Evolutionary conservation across 2,797 vertebrate species (phyloP).

Genomic region (Aselliscus stoliczkanus): DNA sequence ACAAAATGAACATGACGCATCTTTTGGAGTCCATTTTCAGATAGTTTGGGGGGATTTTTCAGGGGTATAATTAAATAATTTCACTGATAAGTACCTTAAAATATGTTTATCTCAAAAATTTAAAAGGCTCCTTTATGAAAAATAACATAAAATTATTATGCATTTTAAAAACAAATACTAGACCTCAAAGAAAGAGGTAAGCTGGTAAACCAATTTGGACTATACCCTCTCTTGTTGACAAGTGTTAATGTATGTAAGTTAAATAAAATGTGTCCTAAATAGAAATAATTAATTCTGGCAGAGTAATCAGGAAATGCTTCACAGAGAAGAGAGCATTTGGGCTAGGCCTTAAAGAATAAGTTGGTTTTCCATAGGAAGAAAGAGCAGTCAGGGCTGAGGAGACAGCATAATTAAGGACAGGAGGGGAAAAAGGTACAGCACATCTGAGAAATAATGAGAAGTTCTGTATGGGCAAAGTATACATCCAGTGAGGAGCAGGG

Average conservation of each 20-base stretch:
- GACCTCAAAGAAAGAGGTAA: not conserved
- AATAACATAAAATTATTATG: not conserved
- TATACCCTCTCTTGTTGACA: not conserved
- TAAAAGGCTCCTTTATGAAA: not conserved
- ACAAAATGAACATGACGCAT: not conserved
- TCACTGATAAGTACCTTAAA: conserved; percentile 2
- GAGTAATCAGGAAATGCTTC: not conserved
- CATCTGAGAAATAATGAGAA: not conserved
- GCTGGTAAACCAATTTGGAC: not conserved
- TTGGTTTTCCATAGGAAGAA: not conserved
- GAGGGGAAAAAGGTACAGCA: not conserved
- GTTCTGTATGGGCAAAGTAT: not conserved
- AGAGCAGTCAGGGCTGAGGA: not conserved
- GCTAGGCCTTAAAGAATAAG: not conserved
- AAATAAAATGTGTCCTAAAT: conserved; percentile 27
- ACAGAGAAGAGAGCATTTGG: not conserved
- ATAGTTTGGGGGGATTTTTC: not conserved
- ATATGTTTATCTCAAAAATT: not conserved
- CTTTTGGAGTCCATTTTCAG: conserved; percentile 2
- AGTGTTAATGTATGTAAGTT: conserved; percentile 3
- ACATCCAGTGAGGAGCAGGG: not conserved
- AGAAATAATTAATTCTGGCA: conserved; percentile 10
- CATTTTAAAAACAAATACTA: not conserved
- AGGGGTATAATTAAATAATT: conserved; percentile 4
- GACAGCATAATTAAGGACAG: not conserved